Evolutionary conservation across 2,113 vertebrate genomes (phyloP).

Genomic region (Myiagra hebetior): DNA sequence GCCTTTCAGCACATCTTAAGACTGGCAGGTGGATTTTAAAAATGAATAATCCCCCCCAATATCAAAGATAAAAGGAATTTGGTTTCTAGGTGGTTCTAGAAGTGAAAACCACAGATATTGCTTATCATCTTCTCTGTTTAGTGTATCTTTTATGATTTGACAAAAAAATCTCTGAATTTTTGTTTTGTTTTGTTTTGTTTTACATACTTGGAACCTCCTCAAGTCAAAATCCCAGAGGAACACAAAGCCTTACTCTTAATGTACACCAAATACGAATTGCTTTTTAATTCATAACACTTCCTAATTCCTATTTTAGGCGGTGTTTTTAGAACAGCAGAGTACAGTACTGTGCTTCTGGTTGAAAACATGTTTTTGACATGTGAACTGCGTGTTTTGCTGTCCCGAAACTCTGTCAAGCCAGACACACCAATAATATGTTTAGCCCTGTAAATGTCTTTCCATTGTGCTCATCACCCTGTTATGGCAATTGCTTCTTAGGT

Average conservation of each 20-base stretch:
- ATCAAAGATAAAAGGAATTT: background rate
- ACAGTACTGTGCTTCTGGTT: background rate
- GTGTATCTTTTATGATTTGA: background rate
- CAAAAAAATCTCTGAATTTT: background rate
- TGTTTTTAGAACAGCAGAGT: background rate
- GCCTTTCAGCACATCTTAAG: background rate
- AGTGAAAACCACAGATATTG: background rate
- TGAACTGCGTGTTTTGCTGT: background rate
- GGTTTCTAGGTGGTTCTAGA: background rate
- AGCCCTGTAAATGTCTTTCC: background rate
- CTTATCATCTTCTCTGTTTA: background rate
- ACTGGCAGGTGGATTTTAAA: background rate
- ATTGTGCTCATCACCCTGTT: constrained; percentile 27
- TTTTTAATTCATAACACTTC: background rate
- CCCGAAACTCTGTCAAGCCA: background rate
- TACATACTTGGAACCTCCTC: background rate
- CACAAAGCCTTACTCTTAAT: background rate
- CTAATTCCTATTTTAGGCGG: background rate
- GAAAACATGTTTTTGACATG: background rate
- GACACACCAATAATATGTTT: background rate
- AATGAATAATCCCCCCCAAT: background rate
- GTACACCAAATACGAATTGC: background rate
- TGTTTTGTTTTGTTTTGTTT: background rate
- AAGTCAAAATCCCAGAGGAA: background rate
- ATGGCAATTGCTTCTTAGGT: constrained; percentile 37